phyloP scores from a whole-genome alignment of 2,888 invertebrate genomes.

The Archips xylosteana region DNA sequence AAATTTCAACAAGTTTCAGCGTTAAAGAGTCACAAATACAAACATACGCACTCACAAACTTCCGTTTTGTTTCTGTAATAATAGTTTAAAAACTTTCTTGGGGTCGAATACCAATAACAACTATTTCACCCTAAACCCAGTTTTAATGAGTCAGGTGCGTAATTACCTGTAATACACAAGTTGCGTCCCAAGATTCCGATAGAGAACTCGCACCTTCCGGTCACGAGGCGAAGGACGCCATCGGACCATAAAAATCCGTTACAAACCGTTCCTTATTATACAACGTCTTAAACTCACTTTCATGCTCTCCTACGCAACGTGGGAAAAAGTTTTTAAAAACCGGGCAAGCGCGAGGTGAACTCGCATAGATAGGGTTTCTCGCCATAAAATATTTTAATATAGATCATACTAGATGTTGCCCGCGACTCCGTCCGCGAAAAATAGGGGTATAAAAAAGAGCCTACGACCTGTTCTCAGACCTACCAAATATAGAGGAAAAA shows the following conservation, averaged over 20 bases:
- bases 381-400: too few species aligned
- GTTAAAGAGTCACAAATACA: too few species aligned
- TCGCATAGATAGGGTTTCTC: too few species aligned
- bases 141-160: constrained; percentile 31
- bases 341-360: too few species aligned
- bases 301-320: constrained; percentile 33
- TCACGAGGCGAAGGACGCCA: constrained; percentile 67
- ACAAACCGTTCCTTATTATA: constrained; percentile 49
- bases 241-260: constrained; percentile 79
- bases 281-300: constrained; percentile 31
- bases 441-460: too few species aligned
- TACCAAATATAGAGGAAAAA: too few species aligned
- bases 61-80: not conserved
- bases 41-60: too few species aligned
- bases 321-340: constrained; percentile 29
- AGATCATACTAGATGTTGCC: too few species aligned
- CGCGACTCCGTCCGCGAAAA: too few species aligned
- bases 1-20: too few species aligned
- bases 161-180: constrained; percentile 9
- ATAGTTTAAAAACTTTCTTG: constrained; percentile 7
- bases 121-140: constrained; percentile 12
- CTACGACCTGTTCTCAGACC: too few species aligned
- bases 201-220: constrained; percentile 69
- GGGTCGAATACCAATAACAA: not conserved
- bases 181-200: constrained; percentile 32